phyloP scores from a whole-genome alignment of 92 coral and sea anemone species.

The Paragorgia papillata region DNA sequence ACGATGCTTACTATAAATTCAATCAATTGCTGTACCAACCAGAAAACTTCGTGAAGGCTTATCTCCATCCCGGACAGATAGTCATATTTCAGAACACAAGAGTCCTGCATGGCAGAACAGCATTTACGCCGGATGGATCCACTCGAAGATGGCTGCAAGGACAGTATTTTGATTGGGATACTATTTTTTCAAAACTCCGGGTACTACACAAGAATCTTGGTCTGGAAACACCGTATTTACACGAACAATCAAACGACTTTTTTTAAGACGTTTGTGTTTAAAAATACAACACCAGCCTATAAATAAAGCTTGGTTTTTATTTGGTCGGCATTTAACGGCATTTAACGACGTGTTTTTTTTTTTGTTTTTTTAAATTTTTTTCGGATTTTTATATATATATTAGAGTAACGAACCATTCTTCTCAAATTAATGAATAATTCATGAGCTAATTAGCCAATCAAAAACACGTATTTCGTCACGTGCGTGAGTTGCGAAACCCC shows the following conservation, averaged over 20 bases:
- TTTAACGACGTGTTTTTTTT: too few species aligned
- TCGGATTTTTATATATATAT: too few species aligned
- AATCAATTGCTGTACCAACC: constrained; percentile 1
- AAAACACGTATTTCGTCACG: too few species aligned
- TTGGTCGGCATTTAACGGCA: too few species aligned
- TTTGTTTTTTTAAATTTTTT: too few species aligned
- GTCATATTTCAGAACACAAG: constrained; percentile 22
- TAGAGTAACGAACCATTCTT: too few species aligned
- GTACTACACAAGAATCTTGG: constrained; percentile 4
- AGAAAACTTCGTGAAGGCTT: constrained; percentile 19
- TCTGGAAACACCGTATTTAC: constrained; percentile 20
- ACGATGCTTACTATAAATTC: constrained; percentile 35
- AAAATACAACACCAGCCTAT: too few species aligned
- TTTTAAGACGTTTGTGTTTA: too few species aligned
- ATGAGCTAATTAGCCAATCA: too few species aligned
- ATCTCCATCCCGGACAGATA: constrained; percentile 30
- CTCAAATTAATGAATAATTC: too few species aligned
- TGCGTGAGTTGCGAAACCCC: too few species aligned
- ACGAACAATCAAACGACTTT: constrained; percentile 14
- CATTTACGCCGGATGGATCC: constrained; percentile 5
- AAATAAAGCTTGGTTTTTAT: too few species aligned
- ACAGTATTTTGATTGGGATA: constrained; percentile 39
- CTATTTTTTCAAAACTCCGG: constrained; percentile 43
- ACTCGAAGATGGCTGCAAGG: constrained; percentile 36
- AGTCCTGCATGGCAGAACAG: constrained; percentile 38